Evolutionary conservation across 2,888 invertebrate species (phyloP).

Genomic region (Tryphoninae sp.): DNA sequence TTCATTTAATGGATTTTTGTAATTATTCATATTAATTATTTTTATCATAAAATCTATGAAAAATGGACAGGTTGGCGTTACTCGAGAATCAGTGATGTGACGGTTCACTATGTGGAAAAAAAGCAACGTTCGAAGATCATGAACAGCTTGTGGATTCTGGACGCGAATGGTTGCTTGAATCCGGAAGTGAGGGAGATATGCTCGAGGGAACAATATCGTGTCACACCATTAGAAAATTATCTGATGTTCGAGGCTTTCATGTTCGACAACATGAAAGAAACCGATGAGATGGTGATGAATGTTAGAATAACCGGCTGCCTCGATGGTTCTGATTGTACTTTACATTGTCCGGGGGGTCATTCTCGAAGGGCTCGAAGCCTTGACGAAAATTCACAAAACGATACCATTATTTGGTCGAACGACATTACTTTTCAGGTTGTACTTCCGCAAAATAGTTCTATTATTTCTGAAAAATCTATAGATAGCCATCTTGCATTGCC

Average conservation of each 20-base stretch:
- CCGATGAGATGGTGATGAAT: slow-evolving; percentile 83
- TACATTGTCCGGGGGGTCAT: slow-evolving; percentile 73
- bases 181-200: slow-evolving; percentile 71
- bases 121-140: slow-evolving; percentile 68
- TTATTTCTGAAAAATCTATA: slow-evolving; percentile 18
- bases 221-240: slow-evolving; percentile 72
- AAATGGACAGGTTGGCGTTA: slow-evolving; percentile 82
- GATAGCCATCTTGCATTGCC: slow-evolving; percentile 63
- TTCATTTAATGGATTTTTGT: background rate
- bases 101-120: slow-evolving; percentile 73
- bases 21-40: background rate
- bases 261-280: slow-evolving; percentile 84
- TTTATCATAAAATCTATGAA: background rate
- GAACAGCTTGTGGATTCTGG: slow-evolving; percentile 74
- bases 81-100: slow-evolving; percentile 83
- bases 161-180: slow-evolving; percentile 73
- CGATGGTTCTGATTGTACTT: slow-evolving; percentile 82
- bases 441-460: slow-evolving; percentile 40
- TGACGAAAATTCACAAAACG: slow-evolving; percentile 59
- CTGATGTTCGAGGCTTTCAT: slow-evolving; percentile 83
- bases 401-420: slow-evolving; percentile 72
- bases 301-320: slow-evolving; percentile 84
- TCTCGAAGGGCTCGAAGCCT: slow-evolving; percentile 67
- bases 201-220: slow-evolving; percentile 75
- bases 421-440: slow-evolving; percentile 71